Evolutionary conservation across 2,797 vertebrate species (phyloP).

Genomic region (Anas flavirostris): DNA sequence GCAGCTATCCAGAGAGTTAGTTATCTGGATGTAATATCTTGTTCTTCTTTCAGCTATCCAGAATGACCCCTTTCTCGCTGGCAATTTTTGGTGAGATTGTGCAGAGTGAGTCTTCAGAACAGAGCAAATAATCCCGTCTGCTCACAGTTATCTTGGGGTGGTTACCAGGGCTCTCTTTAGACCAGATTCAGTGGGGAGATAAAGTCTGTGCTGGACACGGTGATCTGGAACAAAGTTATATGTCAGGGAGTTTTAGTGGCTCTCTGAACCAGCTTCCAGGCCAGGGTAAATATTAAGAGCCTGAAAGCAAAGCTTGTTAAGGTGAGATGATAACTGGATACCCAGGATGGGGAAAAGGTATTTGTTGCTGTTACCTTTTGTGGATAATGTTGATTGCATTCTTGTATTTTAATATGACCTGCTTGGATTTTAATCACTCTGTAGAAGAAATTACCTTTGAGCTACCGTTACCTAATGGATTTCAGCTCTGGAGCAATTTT

Average conservation of each 20-base stretch:
- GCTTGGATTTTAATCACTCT: neutral
- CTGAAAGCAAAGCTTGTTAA: neutral
- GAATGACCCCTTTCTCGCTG: neutral
- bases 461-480: neutral
- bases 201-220: neutral
- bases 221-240: neutral
- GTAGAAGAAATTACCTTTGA: neutral
- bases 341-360: neutral
- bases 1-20: neutral
- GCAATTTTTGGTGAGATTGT: neutral
- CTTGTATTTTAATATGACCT: neutral
- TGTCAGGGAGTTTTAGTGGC: neutral
- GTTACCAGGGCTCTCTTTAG: neutral
- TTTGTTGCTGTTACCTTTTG: neutral
- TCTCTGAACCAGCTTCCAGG: slow-evolving; percentile 7
- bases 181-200: neutral
- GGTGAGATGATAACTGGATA: neutral
- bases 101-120: neutral
- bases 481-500: neutral
- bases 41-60: neutral
- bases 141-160: neutral
- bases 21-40: neutral
- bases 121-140: neutral
- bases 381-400: neutral
- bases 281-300: slow-evolving; percentile 1